phyloP scores from a whole-genome alignment of 2,113 vertebrate species.

The Gavia stellata region DNA sequence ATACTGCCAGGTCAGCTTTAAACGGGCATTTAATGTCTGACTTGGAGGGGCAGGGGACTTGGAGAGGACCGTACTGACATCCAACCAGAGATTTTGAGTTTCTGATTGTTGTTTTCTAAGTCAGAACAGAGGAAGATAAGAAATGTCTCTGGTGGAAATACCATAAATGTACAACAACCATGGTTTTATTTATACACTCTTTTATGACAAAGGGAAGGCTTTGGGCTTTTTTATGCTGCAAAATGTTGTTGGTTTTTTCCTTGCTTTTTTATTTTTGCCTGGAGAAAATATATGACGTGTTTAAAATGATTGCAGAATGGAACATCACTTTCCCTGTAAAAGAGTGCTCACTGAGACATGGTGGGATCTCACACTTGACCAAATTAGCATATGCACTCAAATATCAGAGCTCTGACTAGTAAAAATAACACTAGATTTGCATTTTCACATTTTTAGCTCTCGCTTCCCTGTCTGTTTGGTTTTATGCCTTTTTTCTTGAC shows the following conservation, averaged over 20 bases:
- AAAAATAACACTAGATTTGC: constrained; percentile 54
- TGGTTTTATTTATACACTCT: neutral
- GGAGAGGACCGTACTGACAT: neutral
- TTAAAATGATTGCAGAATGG: neutral
- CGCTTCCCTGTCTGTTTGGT: constrained; percentile 38
- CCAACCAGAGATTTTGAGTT: neutral
- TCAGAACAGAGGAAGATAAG: neutral
- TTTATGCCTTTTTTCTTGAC: constrained; percentile 35
- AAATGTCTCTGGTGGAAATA: neutral
- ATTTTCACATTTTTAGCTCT: constrained; percentile 53
- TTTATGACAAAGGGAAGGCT: constrained; percentile 20
- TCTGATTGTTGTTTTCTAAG: neutral
- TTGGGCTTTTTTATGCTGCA: constrained; percentile 19
- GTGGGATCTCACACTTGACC: constrained; percentile 49
- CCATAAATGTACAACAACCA: neutral
- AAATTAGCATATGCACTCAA: constrained; percentile 40
- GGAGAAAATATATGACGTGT: neutral
- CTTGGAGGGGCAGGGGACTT: neutral
- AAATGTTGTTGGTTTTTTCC: neutral
- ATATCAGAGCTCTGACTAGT: constrained; percentile 45
- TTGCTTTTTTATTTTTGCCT: neutral
- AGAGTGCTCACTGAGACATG: neutral
- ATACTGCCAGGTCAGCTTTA: neutral
- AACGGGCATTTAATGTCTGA: neutral
- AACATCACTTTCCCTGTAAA: constrained; percentile 11